A percentile compares a stretch with the other conserved stretches of the same genome.
phyloP scores from a whole-genome alignment of 2,888 invertebrate species.

The Dysmachus trigonus region DNA sequence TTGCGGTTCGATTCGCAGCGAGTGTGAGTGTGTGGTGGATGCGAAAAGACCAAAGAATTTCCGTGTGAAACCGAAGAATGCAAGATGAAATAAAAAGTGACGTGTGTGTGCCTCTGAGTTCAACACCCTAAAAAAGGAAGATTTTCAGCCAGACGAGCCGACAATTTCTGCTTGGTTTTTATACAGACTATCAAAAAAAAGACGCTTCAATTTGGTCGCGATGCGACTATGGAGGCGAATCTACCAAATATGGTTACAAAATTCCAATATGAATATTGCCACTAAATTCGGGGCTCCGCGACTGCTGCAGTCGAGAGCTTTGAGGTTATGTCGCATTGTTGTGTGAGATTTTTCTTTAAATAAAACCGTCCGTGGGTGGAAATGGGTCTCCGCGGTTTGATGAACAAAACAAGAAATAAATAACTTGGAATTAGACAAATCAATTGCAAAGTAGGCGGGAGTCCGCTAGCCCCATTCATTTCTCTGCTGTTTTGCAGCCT shows the following conservation, averaged over 20 bases:
- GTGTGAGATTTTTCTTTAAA: slow-evolving; percentile 46
- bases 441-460: slow-evolving; percentile 13
- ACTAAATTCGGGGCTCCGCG: slow-evolving; percentile 7
- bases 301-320: slow-evolving; percentile 7
- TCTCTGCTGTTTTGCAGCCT: neutral
- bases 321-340: slow-evolving; percentile 42
- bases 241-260: slow-evolving; percentile 41
- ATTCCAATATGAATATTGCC: slow-evolving; percentile 38
- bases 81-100: slow-evolving; percentile 45
- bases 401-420: slow-evolving; percentile 15
- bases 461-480: neutral
- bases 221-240: neutral
- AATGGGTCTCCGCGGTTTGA: slow-evolving; percentile 42
- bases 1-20: neutral
- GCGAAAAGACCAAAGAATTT: slow-evolving; percentile 11
- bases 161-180: slow-evolving; percentile 11
- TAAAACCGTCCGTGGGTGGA: slow-evolving; percentile 48
- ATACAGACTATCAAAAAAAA: too few species aligned
- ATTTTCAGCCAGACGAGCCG: slow-evolving; percentile 23
- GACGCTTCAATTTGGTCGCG: slow-evolving; percentile 32
- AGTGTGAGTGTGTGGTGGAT: slow-evolving; percentile 34
- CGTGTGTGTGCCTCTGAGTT: slow-evolving; percentile 46
- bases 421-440: slow-evolving; percentile 26
- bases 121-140: slow-evolving; percentile 48
- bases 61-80: slow-evolving; percentile 33